These are phyloP conservation scores for Apeltes quadracus DNA, from an alignment of 2,113 vertebrate species.

Conservation along the genomic window DNA sequence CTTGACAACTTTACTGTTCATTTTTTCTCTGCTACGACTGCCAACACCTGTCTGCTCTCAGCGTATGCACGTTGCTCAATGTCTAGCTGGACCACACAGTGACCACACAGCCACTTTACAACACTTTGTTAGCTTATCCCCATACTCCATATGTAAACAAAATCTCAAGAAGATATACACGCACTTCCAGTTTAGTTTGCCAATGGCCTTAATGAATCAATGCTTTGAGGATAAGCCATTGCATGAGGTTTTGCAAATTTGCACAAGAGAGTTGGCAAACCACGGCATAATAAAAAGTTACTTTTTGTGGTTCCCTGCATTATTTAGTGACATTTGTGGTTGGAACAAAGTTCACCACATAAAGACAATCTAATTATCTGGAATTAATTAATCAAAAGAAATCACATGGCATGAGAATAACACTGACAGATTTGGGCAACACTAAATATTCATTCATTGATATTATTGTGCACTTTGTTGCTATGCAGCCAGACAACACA, in stretches of 20 bases:
- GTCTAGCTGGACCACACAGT: not conserved
- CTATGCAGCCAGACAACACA: constrained; percentile 37
- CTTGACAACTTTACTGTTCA: too few species aligned
- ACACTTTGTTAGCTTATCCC: not conserved
- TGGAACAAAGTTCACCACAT: constrained; percentile 17
- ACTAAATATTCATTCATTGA: constrained; percentile 13
- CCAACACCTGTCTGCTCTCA: too few species aligned
- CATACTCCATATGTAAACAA: not conserved
- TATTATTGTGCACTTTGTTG: constrained; percentile 28
- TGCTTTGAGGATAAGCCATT: not conserved
- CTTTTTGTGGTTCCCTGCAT: constrained; percentile 21
- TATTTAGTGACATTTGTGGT: constrained; percentile 42
- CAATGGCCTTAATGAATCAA: not conserved
- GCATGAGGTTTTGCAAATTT: not conserved
- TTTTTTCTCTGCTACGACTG: too few species aligned
- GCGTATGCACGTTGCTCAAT: not conserved
- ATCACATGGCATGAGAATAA: constrained; percentile 29
- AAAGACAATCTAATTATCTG: constrained; percentile 44
- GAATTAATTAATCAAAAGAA: constrained; percentile 41
- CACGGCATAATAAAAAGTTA: too few species aligned
- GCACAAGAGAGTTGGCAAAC: not conserved
- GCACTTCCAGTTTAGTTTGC: not conserved
- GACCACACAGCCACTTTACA: not conserved
- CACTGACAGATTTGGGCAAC: not conserved
- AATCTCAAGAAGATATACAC: not conserved